Base-by-base conservation (phyloP, 2,113 vertebrate genomes). In the Embiotoca jacksoni region DNA sequence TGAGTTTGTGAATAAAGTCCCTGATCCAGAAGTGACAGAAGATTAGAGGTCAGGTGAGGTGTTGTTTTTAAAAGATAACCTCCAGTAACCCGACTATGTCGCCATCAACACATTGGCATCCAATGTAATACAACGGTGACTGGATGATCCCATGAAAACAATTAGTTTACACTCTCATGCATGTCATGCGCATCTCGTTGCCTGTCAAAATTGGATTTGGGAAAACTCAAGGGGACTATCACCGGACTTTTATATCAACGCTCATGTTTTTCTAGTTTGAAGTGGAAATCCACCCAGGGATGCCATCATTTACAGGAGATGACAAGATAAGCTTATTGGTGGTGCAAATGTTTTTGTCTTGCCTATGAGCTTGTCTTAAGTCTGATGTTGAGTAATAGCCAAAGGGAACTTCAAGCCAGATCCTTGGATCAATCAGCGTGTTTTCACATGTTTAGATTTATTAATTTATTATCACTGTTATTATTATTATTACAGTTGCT, bases 171-270 rank as follows among this genome's bases (percentile, higher is more conserved):
- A 14, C 62, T 86, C 68, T 53, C 59, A 56, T 81, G 83, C 69
- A 57, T 81, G 82, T 93, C 91, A 91, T 84, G 92, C 46, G 89
- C 86, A 73, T 81, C 53, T 66, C 7, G 62, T 92, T 89, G 79
- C 84, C 78, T 72, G 75, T 83, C 64, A 85, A 89, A 23, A 90
- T 91, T 89, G 64, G 83, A 92, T 91, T 89, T 69, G 23, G 23
- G 62, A 70, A 67, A 89, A 78, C 61, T 78, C 33, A 13, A 80
- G 82, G 81, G 70, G 73, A 80, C 81, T 78, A 79, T 71, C 84
- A 80, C 10, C 53, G 58, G 77, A 61, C 41, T 63, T 88, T 80
- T 63, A 69, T 89, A 30, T 7, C 23, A 37, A 35, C 33, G 55
- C 31, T 52, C 54, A 11, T 72, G 66, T 82, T 84, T 77, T 82